Evolutionary conservation across 2,113 vertebrate genomes (phyloP).

Genomic region (Terrapene triunguis): DNA sequence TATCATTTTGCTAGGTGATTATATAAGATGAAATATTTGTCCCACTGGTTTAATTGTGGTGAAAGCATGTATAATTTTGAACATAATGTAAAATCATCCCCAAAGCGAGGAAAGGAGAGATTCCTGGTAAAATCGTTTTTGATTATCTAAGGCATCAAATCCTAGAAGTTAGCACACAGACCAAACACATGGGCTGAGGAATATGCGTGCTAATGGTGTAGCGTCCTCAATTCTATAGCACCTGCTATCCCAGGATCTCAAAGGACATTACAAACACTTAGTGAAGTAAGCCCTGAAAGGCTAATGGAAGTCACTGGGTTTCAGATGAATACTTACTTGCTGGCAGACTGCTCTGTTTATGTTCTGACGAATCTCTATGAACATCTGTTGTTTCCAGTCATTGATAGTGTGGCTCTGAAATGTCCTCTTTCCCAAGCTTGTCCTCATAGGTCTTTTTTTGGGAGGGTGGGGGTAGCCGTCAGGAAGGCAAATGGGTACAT

Average conservation of each 20-base stretch:
- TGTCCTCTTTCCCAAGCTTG: slow-evolving; percentile 42
- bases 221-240: slow-evolving; percentile 39
- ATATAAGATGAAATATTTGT: background rate
- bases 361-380: slow-evolving; percentile 72
- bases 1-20: background rate
- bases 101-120: background rate
- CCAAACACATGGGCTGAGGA: slow-evolving; percentile 62
- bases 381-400: slow-evolving; percentile 52
- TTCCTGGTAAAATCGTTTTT: slow-evolving; percentile 26
- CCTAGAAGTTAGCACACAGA: slow-evolving; percentile 49
- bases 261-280: slow-evolving; percentile 42
- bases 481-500: background rate
- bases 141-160: slow-evolving; percentile 27
- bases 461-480: background rate
- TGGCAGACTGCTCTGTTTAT: slow-evolving; percentile 54
- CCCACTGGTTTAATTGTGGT: background rate
- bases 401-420: slow-evolving; percentile 59
- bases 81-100: background rate
- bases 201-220: slow-evolving; percentile 63
- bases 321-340: slow-evolving; percentile 43
- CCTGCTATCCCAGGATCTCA: slow-evolving; percentile 52
- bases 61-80: background rate
- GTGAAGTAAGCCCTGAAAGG: background rate
- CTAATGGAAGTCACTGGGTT: slow-evolving; percentile 13
- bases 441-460: slow-evolving; percentile 30